These are phyloP conservation scores for Nestor notabilis DNA, from an alignment of 2,113 vertebrate genomes.

Conservation along the genomic window DNA sequence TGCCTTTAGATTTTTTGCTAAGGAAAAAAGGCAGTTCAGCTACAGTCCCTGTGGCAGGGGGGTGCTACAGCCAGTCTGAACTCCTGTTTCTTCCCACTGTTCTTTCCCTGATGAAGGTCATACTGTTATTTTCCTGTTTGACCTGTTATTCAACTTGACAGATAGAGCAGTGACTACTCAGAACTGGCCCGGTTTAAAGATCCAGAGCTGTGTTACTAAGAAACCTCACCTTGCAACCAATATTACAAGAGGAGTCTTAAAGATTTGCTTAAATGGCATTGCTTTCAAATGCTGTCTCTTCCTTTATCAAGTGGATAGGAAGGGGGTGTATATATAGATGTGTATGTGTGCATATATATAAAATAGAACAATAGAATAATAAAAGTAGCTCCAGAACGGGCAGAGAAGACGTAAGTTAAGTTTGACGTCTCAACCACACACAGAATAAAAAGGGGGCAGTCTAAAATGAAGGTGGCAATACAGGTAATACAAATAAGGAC, in stretches of 20 bases:
- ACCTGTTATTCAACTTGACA: background rate
- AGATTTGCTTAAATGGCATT: background rate
- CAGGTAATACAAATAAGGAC: background rate
- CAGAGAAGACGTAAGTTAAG: background rate
- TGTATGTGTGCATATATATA: background rate
- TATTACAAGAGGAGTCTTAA: background rate
- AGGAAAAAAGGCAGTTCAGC: background rate
- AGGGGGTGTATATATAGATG: accelerated
- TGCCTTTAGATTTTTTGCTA: background rate
- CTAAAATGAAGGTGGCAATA: background rate
- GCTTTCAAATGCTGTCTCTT: background rate
- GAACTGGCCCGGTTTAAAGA: background rate
- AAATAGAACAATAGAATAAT: background rate
- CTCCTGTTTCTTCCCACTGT: background rate
- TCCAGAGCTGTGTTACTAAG: background rate
- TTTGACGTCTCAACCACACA: background rate
- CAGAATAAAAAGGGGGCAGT: background rate
- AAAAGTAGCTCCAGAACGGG: background rate
- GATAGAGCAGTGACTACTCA: background rate
- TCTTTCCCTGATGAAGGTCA: background rate
- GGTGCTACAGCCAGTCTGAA: background rate
- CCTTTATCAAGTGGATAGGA: background rate
- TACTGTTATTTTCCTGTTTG: background rate
- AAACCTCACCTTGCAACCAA: background rate
- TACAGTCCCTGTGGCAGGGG: background rate